Evolutionary conservation across 2,888 invertebrate genomes (phyloP), one percentile per base, ranked within the genome.

Genomic region (Acronicta aceris): DNA sequence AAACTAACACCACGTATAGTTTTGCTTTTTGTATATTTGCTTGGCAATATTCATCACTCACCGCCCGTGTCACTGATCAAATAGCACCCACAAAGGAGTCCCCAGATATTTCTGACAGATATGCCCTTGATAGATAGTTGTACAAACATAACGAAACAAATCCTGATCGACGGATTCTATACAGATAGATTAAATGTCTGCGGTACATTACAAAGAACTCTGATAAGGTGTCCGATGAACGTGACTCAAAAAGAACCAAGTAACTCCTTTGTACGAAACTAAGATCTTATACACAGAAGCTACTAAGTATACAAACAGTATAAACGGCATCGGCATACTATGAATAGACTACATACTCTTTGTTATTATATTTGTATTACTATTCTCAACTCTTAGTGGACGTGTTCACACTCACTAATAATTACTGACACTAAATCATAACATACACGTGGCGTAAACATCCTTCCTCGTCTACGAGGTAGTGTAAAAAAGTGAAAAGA

Each of bases 11-110:
- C 93, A 81, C 86, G 66, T 84, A 89, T 93, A 94, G 94, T 94
- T 94, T 91, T 93, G 93, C 94, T 92, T 93, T 93, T 89, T 93
- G 92, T 93, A 94, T 94, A 94, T 94, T 94, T 94, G 92, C 92
- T 81, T 88, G 89, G 91, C 94, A 93, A 94, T 94, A 94, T 94
- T 94, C 94, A 94, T 94, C 94, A 92, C 92, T 94, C 94, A 94
- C 92, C 81, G 88, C 87, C 85, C 88, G 85, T 90, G 93, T 92
- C 94, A 93, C 93, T 90, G 92, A 89, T 91, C 93, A 93, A 94
- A 94, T 94, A 93, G 86, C 89, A 91, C 81, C 89, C 89, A 90
- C 92, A 91, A 92, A 92, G 83, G 89, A 92, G 89, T 91, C 93
- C 92, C 92, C 87, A 91, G 92, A 91, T 92, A 92, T 89, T 87